These are phyloP conservation scores for Zoroaster sp. DNA, from an alignment of 53 echinoderm and acorn worm species.

Conservation along the genomic window DNA sequence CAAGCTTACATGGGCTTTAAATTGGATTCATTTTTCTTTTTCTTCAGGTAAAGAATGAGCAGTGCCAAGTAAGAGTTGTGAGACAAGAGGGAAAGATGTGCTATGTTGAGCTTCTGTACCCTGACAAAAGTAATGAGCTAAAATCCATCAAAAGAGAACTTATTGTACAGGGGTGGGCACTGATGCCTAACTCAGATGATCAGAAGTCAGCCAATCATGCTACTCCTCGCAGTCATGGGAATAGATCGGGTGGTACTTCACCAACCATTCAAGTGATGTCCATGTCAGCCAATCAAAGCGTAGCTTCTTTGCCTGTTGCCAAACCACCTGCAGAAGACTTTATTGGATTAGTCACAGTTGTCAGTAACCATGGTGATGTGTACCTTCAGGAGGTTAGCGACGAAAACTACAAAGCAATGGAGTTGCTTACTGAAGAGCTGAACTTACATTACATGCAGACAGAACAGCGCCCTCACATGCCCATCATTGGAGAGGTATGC, in stretches of 20 bases:
- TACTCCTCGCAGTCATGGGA: background rate
- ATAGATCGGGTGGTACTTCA: background rate
- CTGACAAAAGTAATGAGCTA: background rate
- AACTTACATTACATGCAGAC: background rate
- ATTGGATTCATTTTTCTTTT: background rate
- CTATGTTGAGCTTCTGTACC: background rate
- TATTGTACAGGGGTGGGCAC: background rate
- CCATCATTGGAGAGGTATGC: conserved; percentile 21
- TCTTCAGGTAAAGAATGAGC: conserved; percentile 4
- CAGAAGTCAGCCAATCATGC: background rate
- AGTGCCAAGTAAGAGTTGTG: background rate
- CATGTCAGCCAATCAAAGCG: background rate
- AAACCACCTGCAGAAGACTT: conserved; percentile 24
- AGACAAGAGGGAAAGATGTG: background rate
- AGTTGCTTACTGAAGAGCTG: background rate
- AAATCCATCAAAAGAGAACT: background rate
- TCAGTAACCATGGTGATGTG: conserved; percentile 1
- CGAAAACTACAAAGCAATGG: background rate
- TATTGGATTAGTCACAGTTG: conserved; percentile 1
- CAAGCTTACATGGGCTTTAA: background rate
- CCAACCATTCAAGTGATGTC: background rate
- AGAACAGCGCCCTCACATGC: background rate
- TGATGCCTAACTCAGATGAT: background rate
- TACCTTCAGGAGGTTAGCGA: conserved; percentile 34
- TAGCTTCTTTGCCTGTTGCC: background rate